phyloP scores from a whole-genome alignment of 1,140 invertebrate genomes.

The Zophobas morio region DNA sequence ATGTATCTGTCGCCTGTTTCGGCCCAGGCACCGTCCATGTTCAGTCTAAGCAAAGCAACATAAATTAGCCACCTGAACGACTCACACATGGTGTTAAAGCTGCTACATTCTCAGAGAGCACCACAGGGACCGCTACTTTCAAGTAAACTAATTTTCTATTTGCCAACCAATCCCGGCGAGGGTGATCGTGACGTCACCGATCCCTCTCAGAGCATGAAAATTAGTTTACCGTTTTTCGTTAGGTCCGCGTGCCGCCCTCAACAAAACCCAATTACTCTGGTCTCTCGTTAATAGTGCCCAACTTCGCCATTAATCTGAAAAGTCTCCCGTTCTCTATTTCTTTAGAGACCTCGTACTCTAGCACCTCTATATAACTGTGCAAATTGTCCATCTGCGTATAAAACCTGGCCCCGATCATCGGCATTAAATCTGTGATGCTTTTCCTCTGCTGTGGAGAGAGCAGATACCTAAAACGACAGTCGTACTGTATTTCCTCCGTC shows the following conservation, averaged over 20 bases:
- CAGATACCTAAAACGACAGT: conserved; percentile 77
- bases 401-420: conserved; percentile 97
- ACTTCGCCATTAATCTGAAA: conserved; percentile 90
- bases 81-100: no score
- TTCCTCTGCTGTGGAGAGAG: conserved; percentile 80
- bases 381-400: conserved; percentile 95
- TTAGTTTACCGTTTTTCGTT: no score
- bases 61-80: background rate
- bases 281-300: conserved; percentile 93
- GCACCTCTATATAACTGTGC: conserved; percentile 87
- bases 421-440: conserved; percentile 97
- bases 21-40: conserved; percentile 94
- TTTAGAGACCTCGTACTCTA: conserved; percentile 92
- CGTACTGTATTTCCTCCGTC: no score
- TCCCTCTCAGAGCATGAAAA: no score
- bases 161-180: no score
- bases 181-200: no score
- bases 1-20: conserved; percentile 95
- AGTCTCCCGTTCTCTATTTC: conserved; percentile 96
- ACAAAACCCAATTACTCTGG: conserved; percentile 79
- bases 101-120: no score
- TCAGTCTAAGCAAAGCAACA: conserved; percentile 77
- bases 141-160: no score
- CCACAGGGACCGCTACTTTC: no score
- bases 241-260: background rate